Base-by-base conservation (phyloP, 1,140 invertebrate species). In the Andrena cerasifolii region DNA sequence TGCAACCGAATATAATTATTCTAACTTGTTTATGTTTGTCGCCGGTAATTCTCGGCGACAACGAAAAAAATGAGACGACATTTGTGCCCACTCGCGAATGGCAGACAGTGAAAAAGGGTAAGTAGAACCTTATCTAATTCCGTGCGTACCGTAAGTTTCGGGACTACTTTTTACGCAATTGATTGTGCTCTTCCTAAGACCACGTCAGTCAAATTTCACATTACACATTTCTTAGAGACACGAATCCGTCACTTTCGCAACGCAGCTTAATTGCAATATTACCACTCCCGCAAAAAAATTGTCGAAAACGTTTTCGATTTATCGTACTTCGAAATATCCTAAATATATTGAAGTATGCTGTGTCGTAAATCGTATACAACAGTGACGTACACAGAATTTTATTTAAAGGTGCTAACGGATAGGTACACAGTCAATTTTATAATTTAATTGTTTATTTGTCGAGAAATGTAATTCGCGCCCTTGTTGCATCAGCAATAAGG, bases 1-100 rank as follows among this genome's bases (percentile, higher is more conserved):
- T 86, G 84, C 71, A 51, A 51, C 31, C 40, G 45, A 56, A 80
- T 65, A 65, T 62, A 53, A 73, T 86, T 33, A 65, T 84, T 59
- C 54, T 77, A n/a, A 28, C 62, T 36, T 78, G 62, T 56, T 65
- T 76, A 43, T 77, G 65, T 18, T 33, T 84, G 26, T 58, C 59
- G 18, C 43, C 80, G 61, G 65, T 56, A 24, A 62, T 74, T 66
- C 54, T 72, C 7, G 71, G 54, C 8, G 26, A 53, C 3, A 26
- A 75, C 49, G 78, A 82, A 53, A 89, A 89, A 83, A 92, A 91
- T 54, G 83, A 89, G n/a, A 89, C 79, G 16, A 71, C 85, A 36
- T 95, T 95, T 84, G 89, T 94, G 18, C 90, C 94, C 12, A 95
- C 94, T 3, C 87, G 93, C 4, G 94, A 95, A 85, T 95, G 95